These are phyloP conservation scores for Marronus borbonicus DNA, from an alignment of 2,888 invertebrate genomes.

Conservation along the genomic window DNA sequence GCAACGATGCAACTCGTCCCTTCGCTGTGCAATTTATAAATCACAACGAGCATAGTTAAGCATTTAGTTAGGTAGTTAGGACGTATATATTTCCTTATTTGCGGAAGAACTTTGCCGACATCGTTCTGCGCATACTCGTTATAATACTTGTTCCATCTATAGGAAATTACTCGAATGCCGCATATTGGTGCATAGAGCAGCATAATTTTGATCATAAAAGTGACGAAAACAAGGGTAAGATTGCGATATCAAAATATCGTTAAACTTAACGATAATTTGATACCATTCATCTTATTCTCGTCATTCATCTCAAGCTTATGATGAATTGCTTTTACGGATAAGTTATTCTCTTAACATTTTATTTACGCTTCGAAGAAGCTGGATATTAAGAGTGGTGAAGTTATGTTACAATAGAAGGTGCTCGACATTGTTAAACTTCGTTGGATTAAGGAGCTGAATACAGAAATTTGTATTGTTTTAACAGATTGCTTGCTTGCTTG, in stretches of 20 bases:
- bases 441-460: too few species aligned
- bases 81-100: background rate
- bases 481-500: too few species aligned
- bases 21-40: constrained; percentile 70
- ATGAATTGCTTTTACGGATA: background rate
- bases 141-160: background rate
- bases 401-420: too few species aligned
- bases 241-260: background rate
- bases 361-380: background rate
- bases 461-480: too few species aligned
- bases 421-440: too few species aligned
- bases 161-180: background rate
- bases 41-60: constrained; percentile 81
- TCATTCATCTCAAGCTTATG: background rate
- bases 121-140: background rate
- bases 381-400: too few species aligned
- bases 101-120: background rate
- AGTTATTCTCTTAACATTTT: background rate
- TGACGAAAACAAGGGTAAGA: background rate
- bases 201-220: background rate
- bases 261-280: background rate
- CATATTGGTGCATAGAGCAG: background rate
- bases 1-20: constrained; percentile 76
- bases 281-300: too few species aligned
- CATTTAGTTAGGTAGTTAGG: constrained; percentile 68